A percentile compares a stretch with the other conserved stretches of the same genome.
Conservation (phyloP, 2,888 invertebrate genomes). For the Oasisia sp. region DNA sequence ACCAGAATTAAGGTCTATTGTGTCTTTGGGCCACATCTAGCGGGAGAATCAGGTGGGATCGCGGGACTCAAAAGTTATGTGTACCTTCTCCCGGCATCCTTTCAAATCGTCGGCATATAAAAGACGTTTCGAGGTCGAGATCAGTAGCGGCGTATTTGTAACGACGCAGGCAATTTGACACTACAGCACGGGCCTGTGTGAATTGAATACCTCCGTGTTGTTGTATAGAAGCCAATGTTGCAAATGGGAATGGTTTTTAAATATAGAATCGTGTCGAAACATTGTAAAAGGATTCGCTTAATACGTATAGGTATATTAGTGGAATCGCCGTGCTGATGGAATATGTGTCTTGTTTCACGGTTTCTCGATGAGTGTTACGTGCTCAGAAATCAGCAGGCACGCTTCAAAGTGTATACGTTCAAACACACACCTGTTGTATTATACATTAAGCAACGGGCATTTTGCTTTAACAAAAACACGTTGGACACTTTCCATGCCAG, state of each 20-base stretch:
- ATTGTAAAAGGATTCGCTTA: neutral
- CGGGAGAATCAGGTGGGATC: neutral
- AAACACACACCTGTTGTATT: neutral
- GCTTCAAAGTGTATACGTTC: neutral
- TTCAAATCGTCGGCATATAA: neutral
- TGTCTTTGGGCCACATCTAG: neutral
- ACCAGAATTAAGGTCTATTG: too few relatives aligned
- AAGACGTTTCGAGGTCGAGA: neutral
- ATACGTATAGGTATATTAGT: neutral
- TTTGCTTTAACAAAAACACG: too few relatives aligned
- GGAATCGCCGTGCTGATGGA: neutral
- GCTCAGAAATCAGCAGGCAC: neutral
- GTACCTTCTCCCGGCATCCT: neutral
- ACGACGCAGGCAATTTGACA: neutral
- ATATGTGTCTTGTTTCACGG: neutral
- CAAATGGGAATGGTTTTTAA: neutral
- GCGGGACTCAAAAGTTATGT: neutral
- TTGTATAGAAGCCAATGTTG: neutral
- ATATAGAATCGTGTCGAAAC: neutral
- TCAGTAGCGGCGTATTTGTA: neutral
- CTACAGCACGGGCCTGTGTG: neutral
- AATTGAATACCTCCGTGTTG: neutral
- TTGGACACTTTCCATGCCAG: too few relatives aligned
- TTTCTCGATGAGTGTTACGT: neutral
- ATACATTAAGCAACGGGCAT: too few relatives aligned